Evolutionary conservation across 2,888 invertebrate genomes (phyloP), one percentile per base, ranked within the genome.

Genomic region (Synanthedon formicaeformis): DNA sequence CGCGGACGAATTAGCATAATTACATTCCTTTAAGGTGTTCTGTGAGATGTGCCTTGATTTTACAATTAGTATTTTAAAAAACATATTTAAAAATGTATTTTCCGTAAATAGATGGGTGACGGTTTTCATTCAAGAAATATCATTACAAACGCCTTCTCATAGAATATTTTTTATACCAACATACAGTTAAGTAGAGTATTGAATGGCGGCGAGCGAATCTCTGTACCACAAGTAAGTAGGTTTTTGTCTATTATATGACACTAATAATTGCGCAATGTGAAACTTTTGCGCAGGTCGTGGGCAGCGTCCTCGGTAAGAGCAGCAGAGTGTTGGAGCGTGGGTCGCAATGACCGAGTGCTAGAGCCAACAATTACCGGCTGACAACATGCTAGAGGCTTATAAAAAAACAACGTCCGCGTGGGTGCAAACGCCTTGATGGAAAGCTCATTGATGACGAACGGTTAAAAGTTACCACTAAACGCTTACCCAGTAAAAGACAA

Each of bases 381-480:
- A 73, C 70, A 67, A 73, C 69, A 70, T 10, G 10, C 34, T 34
- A 34, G 23, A 23, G 34, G 34, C 34, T 34, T 69, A 63, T 64
- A 72, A 65, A 70, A 50, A 65, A 65, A 62, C 60, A 57, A 61
- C 62, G 57, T 58, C 66, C 66, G 75, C 65, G 82, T 84, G 70
- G 84, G 83, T 60, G 75, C 65, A 58, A 64, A 69, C 69, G 70
- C 67, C 72, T 66, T 61, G 66, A 65, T 66, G 62, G 66, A 75
- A 73, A 73, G 69, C 72, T 71, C 66, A 71, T 78, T 73, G 68
- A 66, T 73, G 69, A 67, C 65, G 66, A 73, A 73, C 66, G 65
- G 69, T 67, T 68, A 57, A 61, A 59, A 70, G 70, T 75, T 58
- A 59, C 45, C 14, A 34, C 10, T 34, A 8, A 34, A 34, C 34